Base-by-base conservation (phyloP, 2,888 invertebrate species). In the Lathronympha strigana region DNA sequence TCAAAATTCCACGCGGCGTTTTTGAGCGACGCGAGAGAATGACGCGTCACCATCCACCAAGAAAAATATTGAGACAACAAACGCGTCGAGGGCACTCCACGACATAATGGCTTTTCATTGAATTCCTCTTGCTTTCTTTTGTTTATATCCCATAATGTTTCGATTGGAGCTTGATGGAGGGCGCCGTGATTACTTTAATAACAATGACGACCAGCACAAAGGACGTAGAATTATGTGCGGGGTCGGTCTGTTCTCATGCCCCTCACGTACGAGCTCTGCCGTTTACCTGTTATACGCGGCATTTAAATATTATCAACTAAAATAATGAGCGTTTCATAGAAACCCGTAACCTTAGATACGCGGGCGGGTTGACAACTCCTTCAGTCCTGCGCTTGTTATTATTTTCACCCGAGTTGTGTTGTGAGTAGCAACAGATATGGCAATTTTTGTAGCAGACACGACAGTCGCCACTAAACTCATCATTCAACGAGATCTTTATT, bases 11-110 rank as follows among this genome's bases (percentile, higher is more conserved):
- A 82, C 74, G 86, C 90, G 89, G 90, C 76, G 83, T 87, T 85
- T 88, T 89, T 87, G 84, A 89, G 82, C 83, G 79, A 70, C 80
- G 79, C 81, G 80, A 81, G 83, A 81, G 88, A 88, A 87, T 90
- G 90, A 90, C 90, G 83, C 85, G 87, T 88, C 89, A 89, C 86
- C 88, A 87, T 82, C 86, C 82, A 84, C 83, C 71, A 90, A 90
- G 91, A 90, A 92, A 91, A 92, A 92, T 90, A 92, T 91, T 91
- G 90, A 90, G 90, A 90, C 91, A 91, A 89, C 88, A 87, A 84
- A 71, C 78, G 74, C 67, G 69, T 80, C 80, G 82, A 90, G 90
- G 79, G 85, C 87, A 75, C 90, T 91, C 78, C 83, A 77, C 84
- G 87, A 89, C 91, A 90, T 90, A 91, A 91, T 91, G 86, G 91